These are phyloP conservation scores for Melierax canorus DNA, from an alignment of 2,113 vertebrate genomes.

Conservation along the genomic window DNA sequence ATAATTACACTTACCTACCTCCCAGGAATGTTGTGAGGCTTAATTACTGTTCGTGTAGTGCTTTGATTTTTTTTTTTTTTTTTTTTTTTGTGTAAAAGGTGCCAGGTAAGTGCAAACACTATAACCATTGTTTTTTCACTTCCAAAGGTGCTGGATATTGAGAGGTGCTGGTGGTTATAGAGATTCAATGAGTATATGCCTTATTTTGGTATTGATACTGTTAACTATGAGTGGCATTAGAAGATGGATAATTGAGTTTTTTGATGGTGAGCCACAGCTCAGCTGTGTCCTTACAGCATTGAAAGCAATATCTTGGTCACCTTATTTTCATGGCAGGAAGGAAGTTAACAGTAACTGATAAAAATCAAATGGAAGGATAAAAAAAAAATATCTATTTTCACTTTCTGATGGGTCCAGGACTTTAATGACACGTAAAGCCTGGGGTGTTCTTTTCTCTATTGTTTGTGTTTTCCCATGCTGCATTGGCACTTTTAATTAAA, in stretches of 20 bases:
- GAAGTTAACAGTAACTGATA: not conserved
- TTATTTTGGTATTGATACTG: not conserved
- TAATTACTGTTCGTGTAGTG: not conserved
- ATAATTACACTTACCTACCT: constrained; percentile 52
- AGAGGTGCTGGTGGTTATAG: constrained; percentile 34
- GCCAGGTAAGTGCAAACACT: constrained; percentile 22
- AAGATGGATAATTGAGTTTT: not conserved
- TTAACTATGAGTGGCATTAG: not conserved
- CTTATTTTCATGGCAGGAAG: constrained; percentile 26
- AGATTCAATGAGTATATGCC: not conserved
- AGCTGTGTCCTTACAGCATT: not conserved
- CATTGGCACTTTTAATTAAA: constrained; percentile 42
- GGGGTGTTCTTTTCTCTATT: constrained; percentile 31
- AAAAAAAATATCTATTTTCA: no score
- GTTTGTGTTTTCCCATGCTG: constrained; percentile 57
- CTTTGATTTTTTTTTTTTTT: not conserved
- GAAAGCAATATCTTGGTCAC: not conserved
- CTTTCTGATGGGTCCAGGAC: constrained; percentile 1
- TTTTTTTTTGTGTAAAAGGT: not conserved
- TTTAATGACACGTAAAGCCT: not conserved
- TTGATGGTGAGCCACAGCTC: not conserved
- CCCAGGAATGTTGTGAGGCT: constrained; percentile 20
- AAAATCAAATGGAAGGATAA: constrained; percentile 21
- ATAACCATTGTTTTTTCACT: constrained; percentile 4
- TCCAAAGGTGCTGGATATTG: constrained; percentile 29